phyloP scores from a whole-genome alignment of 2,888 invertebrate species.

The Microctonus brassicae region DNA sequence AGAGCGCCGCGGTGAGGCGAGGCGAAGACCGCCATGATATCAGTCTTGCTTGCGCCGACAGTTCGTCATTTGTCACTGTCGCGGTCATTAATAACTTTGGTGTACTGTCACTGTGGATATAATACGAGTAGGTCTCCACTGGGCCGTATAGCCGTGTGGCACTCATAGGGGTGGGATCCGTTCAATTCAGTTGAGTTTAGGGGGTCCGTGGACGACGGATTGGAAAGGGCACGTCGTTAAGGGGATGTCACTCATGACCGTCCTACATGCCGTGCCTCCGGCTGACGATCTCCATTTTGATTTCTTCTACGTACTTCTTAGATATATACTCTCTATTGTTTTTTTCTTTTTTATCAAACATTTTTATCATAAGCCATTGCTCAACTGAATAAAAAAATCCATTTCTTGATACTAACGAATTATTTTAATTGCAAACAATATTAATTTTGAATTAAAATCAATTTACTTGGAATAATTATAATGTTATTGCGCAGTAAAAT shows the following conservation, averaged over 20 bases:
- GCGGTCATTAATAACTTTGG: conserved; percentile 69
- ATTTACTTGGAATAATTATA: too few relatives aligned
- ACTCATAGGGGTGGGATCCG: conserved; percentile 63
- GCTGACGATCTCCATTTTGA: conserved; percentile 57
- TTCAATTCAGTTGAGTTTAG: conserved; percentile 68
- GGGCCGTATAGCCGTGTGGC: conserved; percentile 51
- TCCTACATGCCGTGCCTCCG: conserved; percentile 62
- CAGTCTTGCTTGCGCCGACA: conserved; percentile 71
- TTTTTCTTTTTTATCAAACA: conserved; percentile 38
- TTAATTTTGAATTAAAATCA: too few relatives aligned
- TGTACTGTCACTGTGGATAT: conserved; percentile 70
- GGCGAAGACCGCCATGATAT: conserved; percentile 68
- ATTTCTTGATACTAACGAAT: too few relatives aligned
- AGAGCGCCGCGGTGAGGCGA: conserved; percentile 46
- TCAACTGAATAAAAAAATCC: too few relatives aligned
- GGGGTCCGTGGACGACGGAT: conserved; percentile 63
- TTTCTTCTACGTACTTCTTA: conserved; percentile 35
- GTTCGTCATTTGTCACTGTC: conserved; percentile 71
- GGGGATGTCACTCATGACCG: conserved; percentile 68
- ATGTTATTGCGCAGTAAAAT: too few relatives aligned
- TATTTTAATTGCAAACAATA: too few relatives aligned
- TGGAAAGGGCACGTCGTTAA: conserved; percentile 67
- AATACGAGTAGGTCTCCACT: conserved; percentile 67
- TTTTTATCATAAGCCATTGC: too few relatives aligned
- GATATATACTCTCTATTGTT: conserved; percentile 28